Conservation (phyloP, 2,797 vertebrate species). For the Luscinia luscinia region DNA sequence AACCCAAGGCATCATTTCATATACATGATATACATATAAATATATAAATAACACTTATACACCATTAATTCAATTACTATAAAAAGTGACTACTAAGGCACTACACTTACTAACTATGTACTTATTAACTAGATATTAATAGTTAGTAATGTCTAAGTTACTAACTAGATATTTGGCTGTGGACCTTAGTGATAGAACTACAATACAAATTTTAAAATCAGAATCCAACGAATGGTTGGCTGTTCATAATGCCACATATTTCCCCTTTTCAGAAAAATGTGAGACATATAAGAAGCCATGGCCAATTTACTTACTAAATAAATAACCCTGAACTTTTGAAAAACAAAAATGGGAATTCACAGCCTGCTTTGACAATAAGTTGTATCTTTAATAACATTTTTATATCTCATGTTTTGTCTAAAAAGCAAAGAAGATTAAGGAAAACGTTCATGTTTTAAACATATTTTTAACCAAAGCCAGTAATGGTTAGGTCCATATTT, state of each 20-base stretch:
- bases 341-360: not conserved
- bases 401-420: not conserved
- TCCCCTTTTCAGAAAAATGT: not conserved
- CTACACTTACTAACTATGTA: too few relatives aligned
- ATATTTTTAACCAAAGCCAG: fast-evolving
- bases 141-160: too few relatives aligned
- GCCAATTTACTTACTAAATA: not conserved
- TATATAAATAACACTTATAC: not conserved
- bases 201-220: not conserved
- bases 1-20: too few relatives aligned
- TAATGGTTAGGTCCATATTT: not conserved
- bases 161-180: not conserved
- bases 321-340: not conserved
- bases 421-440: not conserved
- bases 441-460: not conserved
- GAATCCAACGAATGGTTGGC: not conserved
- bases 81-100: not conserved
- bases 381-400: not conserved
- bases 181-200: not conserved
- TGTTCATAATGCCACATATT: not conserved
- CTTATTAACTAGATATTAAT: too few relatives aligned
- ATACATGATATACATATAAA: too few relatives aligned
- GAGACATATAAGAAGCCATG: not conserved
- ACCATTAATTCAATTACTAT: not conserved
- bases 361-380: not conserved